Evolutionary conservation across 2,113 vertebrate genomes (phyloP).

Genomic region (Nerophis lumbriciformis): DNA sequence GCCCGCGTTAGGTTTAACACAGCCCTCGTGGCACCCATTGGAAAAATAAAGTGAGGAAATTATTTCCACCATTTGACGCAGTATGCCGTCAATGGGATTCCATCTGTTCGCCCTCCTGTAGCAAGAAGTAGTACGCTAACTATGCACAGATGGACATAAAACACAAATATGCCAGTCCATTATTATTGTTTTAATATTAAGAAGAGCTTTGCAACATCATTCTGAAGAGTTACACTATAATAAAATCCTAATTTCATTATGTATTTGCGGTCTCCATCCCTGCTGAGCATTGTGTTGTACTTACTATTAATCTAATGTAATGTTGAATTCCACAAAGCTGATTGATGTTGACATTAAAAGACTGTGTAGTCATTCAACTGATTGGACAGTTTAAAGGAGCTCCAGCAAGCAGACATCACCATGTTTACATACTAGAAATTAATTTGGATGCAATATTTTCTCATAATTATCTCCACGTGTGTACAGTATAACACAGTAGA

Average conservation of each 20-base stretch:
- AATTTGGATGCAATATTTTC: too few species aligned
- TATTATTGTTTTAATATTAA: background rate
- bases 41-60: too few species aligned
- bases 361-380: background rate
- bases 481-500: too few species aligned
- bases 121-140: background rate
- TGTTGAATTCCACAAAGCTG: constrained; percentile 3
- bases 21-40: too few species aligned
- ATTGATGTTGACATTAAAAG: background rate
- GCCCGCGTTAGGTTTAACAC: too few species aligned
- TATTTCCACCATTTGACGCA: too few species aligned
- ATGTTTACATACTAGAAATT: background rate
- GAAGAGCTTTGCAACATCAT: background rate
- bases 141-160: background rate
- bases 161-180: background rate
- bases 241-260: background rate
- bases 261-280: background rate
- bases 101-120: too few species aligned
- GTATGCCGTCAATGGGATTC: too few species aligned
- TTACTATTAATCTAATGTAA: background rate
- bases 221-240: background rate
- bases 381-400: background rate
- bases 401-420: background rate
- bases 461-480: too few species aligned
- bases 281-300: background rate